These are phyloP conservation scores for Crotalus helleri DNA, from an alignment of 2,113 vertebrate species.

Conservation along the genomic window DNA sequence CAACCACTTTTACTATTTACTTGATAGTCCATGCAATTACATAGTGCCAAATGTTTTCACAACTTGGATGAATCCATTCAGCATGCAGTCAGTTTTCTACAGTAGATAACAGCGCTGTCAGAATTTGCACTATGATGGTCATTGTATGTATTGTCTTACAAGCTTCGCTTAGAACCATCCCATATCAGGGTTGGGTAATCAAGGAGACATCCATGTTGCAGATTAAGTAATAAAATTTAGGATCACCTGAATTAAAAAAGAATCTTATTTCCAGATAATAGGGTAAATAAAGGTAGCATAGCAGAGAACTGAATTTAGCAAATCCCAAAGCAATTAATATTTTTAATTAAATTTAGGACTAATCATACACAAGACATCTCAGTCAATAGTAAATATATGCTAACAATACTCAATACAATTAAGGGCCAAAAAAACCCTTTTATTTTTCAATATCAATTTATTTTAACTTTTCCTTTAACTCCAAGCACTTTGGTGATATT, in stretches of 20 bases:
- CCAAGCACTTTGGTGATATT: neutral
- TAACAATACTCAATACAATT: neutral
- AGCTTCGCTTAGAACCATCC: neutral
- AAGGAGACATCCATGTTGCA: neutral
- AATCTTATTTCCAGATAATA: neutral
- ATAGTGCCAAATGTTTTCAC: neutral
- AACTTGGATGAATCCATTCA: neutral
- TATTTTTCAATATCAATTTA: neutral
- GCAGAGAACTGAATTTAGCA: neutral
- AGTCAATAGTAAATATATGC: neutral
- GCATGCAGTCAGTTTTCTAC: neutral
- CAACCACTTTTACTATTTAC: neutral
- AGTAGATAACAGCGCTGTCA: neutral
- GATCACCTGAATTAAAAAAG: neutral
- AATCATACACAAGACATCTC: neutral
- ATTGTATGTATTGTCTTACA: neutral
- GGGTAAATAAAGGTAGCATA: neutral
- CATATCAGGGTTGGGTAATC: neutral
- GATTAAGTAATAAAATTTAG: neutral
- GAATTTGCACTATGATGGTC: neutral
- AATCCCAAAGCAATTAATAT: neutral
- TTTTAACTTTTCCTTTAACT: neutral
- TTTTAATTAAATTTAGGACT: neutral
- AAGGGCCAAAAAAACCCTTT: neutral
- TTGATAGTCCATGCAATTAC: neutral